These are phyloP conservation scores for Oxyura jamaicensis DNA, from an alignment of 2,113 vertebrate genomes.

Conservation along the genomic window DNA sequence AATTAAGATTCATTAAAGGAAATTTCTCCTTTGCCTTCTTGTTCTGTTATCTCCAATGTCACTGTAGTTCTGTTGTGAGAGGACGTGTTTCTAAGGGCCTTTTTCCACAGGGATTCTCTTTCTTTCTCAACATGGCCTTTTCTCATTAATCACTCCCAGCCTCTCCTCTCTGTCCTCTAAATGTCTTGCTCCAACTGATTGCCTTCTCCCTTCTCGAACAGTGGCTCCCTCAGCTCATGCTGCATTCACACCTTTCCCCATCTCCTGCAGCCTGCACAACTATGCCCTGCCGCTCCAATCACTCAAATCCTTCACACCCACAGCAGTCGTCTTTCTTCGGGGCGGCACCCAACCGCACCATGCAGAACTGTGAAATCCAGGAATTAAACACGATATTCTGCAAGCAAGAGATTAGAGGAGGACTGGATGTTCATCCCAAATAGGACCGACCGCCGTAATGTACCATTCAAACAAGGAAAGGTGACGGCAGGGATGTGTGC, in stretches of 20 bases:
- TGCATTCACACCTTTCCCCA: background rate
- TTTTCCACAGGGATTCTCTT: background rate
- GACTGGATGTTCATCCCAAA: background rate
- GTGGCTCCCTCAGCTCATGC: background rate
- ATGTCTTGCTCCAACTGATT: background rate
- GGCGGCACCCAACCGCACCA: background rate
- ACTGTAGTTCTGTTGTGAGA: background rate
- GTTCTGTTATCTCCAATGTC: background rate
- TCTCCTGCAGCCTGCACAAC: background rate
- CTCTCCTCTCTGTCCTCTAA: background rate
- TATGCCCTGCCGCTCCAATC: background rate
- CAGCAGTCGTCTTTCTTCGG: background rate
- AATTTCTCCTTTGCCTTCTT: background rate
- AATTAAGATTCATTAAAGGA: background rate
- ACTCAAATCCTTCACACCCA: background rate
- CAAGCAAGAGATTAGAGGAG: background rate
- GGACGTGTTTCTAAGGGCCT: background rate
- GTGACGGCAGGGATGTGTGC: background rate
- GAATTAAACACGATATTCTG: background rate
- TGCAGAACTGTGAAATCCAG: background rate
- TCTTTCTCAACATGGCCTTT: background rate
- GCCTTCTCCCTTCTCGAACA: background rate
- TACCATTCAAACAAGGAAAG: background rate
- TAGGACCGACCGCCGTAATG: background rate
- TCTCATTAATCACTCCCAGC: background rate